Percentiles rank a stretch among this genome's conserved stretches.
Evolutionary conservation across 2,113 vertebrate species (phyloP).

Genomic region (Pheucticus melanocephalus): DNA sequence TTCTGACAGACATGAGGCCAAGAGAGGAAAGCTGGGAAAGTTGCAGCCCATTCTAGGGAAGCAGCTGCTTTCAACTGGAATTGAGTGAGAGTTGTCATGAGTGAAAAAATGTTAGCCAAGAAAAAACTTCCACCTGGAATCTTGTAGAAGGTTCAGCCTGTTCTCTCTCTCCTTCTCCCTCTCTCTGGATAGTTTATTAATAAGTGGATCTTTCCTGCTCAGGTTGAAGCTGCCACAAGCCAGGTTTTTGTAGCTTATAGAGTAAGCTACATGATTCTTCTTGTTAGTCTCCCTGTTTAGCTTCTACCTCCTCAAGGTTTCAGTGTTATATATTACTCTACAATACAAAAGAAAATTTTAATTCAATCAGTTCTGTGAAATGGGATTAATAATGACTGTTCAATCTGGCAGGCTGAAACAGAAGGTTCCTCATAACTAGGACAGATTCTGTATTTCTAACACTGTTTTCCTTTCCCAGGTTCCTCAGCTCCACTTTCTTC

Average conservation of each 20-base stretch:
- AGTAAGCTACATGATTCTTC: not conserved
- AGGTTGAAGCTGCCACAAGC: not conserved
- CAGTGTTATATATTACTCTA: not conserved
- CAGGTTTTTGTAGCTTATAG: not conserved
- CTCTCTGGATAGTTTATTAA: not conserved
- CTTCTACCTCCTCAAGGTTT: not conserved
- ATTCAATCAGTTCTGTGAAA: not conserved
- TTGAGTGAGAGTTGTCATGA: not conserved
- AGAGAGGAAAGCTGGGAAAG: not conserved
- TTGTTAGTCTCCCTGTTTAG: not conserved
- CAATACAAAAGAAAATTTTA: not conserved
- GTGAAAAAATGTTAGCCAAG: not conserved
- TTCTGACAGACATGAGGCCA: not conserved
- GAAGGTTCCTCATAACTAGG: not conserved
- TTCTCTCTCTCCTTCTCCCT: not conserved
- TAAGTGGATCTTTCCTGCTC: not conserved
- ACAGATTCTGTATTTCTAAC: not conserved
- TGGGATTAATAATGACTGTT: not conserved
- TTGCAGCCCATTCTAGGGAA: not conserved
- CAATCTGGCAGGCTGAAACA: not conserved
- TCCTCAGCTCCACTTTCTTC: not conserved
- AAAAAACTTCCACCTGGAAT: not conserved
- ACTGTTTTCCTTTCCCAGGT: not conserved
- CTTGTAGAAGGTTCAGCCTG: not conserved
- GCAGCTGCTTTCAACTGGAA: conserved; percentile 26